Base-by-base conservation (phyloP, 2,888 invertebrate species). In the Eilema sororculum region DNA sequence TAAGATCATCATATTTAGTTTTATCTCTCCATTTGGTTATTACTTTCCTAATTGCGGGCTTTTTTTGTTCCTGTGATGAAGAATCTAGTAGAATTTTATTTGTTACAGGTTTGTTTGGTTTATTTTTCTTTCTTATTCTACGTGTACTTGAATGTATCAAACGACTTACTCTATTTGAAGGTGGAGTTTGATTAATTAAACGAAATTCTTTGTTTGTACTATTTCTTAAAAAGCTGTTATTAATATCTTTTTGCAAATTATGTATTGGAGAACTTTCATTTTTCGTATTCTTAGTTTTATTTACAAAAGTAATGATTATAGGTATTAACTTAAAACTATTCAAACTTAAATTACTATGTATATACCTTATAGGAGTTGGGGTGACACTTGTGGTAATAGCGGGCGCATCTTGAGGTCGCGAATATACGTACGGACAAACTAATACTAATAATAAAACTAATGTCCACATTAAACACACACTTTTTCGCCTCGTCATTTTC, bases 1-100 rank as follows among this genome's bases (percentile, higher is more conserved):
- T 89, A 74, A 95, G 86, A 74, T 95, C 93, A 61, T 93, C 91
- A 62, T 91, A 87, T 78, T 93, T 94, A 1, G 94, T 92, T 78
- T 91, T 90, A 76, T 96, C 96, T 0, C 92, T 93, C 96, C 96
- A 96, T 88, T 95, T 95, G 0, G 96, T 96, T 1, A 95, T 78
- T 5, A 96, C 90, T 87, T 94, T 95, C 87, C 86, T 90, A 30
- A 94, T 95, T 12, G 85, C 74, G n/a, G 92, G 89, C 80, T 89
- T 94, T 69, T 84, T 86, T 28, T 82, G 76, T n/a, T 74, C 76
- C 13, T 73, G 60, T 10, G 75, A 68, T 33, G 65, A 67, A 30
- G 6, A n/a, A 37, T 72, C 69, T 59, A 72, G 64, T 30, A 72
- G 70, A 33, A 8, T 73, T 65, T 68, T 77, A 71, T 28, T 69